Evolutionary conservation across 2,797 vertebrate genomes (phyloP).

Genomic region (Acanthornis magna): DNA sequence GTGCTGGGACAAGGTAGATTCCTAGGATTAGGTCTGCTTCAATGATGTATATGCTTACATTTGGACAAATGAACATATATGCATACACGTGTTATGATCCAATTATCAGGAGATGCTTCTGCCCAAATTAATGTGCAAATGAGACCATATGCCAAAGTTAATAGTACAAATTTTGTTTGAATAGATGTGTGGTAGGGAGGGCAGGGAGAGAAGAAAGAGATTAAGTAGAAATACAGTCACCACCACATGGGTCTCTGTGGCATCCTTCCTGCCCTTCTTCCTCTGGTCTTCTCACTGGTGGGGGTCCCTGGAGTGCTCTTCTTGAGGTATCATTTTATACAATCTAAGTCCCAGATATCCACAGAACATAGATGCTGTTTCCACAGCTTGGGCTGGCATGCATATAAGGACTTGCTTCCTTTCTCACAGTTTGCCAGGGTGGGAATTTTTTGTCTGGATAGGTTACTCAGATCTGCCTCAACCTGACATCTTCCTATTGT

Average conservation of each 20-base stretch:
- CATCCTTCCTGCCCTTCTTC: no score
- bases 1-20: background rate
- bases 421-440: no score
- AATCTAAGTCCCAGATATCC: no score
- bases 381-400: no score
- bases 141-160: background rate
- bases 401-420: no score
- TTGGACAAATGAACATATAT: background rate
- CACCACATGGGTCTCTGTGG: background rate
- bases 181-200: background rate
- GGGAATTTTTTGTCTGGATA: no score
- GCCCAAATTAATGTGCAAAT: background rate
- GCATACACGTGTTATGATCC: accelerated
- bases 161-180: background rate
- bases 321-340: no score
- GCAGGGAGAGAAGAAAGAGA: background rate
- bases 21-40: background rate
- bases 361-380: no score
- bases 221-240: background rate
- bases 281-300: no score
- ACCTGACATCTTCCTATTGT: no score
- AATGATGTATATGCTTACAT: accelerated
- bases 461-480: no score
- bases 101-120: background rate
- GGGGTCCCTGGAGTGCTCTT: no score